phyloP scores from a whole-genome alignment of 23 tunicate genomes.

The Trididemnum miniatum region DNA sequence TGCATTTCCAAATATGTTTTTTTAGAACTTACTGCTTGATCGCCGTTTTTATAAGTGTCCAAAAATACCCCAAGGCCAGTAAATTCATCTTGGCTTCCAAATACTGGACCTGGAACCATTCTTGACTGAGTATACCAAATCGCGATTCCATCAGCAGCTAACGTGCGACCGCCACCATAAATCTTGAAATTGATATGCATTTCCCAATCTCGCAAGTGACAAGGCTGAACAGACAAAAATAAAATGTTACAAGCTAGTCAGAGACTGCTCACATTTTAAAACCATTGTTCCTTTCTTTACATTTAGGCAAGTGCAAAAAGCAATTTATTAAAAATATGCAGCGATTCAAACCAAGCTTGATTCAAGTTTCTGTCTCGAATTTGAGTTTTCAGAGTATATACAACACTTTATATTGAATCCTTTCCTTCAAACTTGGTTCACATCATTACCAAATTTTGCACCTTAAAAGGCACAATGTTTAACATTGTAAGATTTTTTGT shows the following conservation, averaged over 20 bases:
- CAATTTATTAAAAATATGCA: too few species aligned
- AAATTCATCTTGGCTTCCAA: conserved; percentile 87
- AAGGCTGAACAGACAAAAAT: conserved; percentile 68
- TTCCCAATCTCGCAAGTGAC: conserved; percentile 89
- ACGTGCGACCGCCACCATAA: conserved; percentile 87
- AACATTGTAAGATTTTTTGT: not conserved
- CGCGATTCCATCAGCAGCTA: conserved; percentile 99
- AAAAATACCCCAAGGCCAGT: conserved; percentile 86
- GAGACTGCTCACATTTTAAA: too few species aligned
- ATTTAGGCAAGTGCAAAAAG: too few species aligned
- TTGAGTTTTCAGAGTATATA: too few species aligned
- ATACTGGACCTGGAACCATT: conserved; percentile 92
- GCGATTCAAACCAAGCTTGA: too few species aligned
- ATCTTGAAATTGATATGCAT: conserved; percentile 77
- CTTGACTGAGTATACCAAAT: conserved; percentile 75
- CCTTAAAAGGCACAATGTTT: too few species aligned
- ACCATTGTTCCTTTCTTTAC: too few species aligned
- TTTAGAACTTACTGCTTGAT: conserved; percentile 67
- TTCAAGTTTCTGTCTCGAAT: too few species aligned
- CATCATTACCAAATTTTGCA: too few species aligned
- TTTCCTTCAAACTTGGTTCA: too few species aligned
- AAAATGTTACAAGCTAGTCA: too few species aligned
- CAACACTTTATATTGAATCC: too few species aligned
- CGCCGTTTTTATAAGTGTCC: conserved; percentile 99
- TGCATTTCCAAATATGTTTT: not conserved